A percentile compares a stretch with the other conserved stretches of the same genome.
phyloP scores from a whole-genome alignment of 2,113 vertebrate genomes.

The Equus przewalskii region DNA sequence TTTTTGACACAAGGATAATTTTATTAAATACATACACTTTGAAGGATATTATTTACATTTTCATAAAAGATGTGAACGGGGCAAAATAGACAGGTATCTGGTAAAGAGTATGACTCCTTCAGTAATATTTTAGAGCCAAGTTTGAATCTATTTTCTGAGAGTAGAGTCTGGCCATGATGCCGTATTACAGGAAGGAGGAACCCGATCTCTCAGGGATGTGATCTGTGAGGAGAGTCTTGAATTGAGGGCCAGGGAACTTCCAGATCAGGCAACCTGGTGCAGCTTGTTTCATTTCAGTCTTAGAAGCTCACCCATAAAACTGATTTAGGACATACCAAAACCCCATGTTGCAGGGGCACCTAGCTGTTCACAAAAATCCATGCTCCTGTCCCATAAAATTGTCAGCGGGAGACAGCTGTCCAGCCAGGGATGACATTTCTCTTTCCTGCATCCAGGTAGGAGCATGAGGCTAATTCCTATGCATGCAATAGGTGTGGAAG shows the following conservation, averaged over 20 bases:
- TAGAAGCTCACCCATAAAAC: not conserved
- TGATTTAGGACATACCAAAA: not conserved
- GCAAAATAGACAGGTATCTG: not conserved
- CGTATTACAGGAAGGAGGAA: not conserved
- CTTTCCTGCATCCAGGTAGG: not conserved
- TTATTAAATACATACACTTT: not conserved
- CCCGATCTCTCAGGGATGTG: not conserved
- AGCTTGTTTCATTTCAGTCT: not conserved
- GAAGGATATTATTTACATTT: not conserved
- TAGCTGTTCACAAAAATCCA: not conserved
- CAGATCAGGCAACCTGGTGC: not conserved
- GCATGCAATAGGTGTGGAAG: not conserved
- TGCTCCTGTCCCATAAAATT: not conserved
- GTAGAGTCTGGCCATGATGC: not conserved
- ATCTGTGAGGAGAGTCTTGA: not conserved
- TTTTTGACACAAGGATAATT: not conserved
- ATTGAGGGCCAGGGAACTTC: not conserved
- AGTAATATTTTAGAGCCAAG: not conserved
- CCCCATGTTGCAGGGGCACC: not conserved
- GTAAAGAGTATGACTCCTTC: not conserved
- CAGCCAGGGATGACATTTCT: not conserved
- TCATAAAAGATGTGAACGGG: not conserved
- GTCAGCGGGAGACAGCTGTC: not conserved
- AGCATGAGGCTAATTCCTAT: not conserved
- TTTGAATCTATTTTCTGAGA: not conserved